Evolutionary conservation across 2,113 vertebrate genomes (phyloP).

Genomic region (Plecotus auritus): DNA sequence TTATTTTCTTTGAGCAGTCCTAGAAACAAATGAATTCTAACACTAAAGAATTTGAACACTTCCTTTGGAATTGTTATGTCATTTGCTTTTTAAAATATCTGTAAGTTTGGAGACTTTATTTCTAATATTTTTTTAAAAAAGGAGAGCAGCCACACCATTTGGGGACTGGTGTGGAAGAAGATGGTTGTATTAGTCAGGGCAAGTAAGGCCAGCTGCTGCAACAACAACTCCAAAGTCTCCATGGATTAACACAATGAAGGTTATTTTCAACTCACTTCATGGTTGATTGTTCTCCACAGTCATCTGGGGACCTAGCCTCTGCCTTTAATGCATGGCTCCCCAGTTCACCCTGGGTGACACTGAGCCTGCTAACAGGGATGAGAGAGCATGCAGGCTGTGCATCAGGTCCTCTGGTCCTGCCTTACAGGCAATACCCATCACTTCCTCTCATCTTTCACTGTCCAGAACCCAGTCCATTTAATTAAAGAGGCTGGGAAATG

Average conservation of each 20-base stretch:
- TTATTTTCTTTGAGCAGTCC: neutral
- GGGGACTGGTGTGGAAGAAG: neutral
- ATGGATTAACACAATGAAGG: neutral
- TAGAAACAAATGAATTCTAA: neutral
- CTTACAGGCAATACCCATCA: neutral
- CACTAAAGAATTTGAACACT: neutral
- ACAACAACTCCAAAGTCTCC: neutral
- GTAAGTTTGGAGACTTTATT: neutral
- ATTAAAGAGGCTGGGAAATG: neutral
- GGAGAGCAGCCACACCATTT: neutral
- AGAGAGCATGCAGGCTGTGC: accelerated
- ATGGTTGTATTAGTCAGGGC: neutral
- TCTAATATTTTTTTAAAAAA: neutral
- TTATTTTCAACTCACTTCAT: neutral
- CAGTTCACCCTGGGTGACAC: neutral
- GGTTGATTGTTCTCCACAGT: neutral
- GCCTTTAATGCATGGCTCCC: neutral
- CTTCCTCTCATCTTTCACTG: neutral
- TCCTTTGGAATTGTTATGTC: neutral
- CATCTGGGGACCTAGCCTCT: neutral
- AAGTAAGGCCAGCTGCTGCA: neutral
- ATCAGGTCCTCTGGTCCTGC: neutral
- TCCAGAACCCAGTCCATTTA: neutral
- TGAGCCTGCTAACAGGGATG: neutral
- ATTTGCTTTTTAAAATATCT: neutral